A percentile compares a stretch with the other conserved stretches of the same genome.
These are phyloP conservation scores for Babyrousa celebensis DNA, from an alignment of 2,797 vertebrate genomes.

Conservation along the genomic window DNA sequence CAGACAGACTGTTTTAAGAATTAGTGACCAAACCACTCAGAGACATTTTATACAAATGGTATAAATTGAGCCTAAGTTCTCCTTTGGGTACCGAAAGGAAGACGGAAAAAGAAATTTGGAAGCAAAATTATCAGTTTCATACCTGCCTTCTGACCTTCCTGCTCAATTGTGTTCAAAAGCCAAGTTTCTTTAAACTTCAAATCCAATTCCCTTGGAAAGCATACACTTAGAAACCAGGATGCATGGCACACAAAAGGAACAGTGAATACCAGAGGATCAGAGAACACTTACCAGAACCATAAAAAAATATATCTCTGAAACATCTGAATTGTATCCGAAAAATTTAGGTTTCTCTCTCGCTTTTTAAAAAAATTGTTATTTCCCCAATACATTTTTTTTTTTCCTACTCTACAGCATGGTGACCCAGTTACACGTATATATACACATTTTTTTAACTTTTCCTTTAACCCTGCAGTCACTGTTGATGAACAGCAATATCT, in stretches of 20 bases:
- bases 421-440: too few relatives aligned
- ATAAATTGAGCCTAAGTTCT: not conserved
- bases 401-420: too few relatives aligned
- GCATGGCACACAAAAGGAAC: not conserved
- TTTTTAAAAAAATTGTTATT: not conserved
- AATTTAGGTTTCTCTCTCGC: not conserved
- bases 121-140: conserved; percentile 54
- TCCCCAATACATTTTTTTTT: too few relatives aligned
- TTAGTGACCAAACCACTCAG: not conserved
- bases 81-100: not conserved
- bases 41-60: not conserved
- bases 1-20: not conserved
- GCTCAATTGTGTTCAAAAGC: conserved; percentile 26
- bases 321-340: not conserved
- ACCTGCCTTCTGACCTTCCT: not conserved
- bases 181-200: conserved; percentile 61
- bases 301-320: conserved; percentile 40
- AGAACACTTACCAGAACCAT: not conserved
- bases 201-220: not conserved
- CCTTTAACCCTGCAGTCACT: not conserved
- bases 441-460: not conserved
- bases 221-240: conserved; percentile 6
- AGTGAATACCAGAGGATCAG: not conserved
- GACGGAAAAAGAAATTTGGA: conserved; percentile 30
- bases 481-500: conserved; percentile 32